A percentile compares a stretch with the other conserved stretches of the same genome.
Conservation (phyloP, 2,113 vertebrate genomes). For the Tupaia chinensis region DNA sequence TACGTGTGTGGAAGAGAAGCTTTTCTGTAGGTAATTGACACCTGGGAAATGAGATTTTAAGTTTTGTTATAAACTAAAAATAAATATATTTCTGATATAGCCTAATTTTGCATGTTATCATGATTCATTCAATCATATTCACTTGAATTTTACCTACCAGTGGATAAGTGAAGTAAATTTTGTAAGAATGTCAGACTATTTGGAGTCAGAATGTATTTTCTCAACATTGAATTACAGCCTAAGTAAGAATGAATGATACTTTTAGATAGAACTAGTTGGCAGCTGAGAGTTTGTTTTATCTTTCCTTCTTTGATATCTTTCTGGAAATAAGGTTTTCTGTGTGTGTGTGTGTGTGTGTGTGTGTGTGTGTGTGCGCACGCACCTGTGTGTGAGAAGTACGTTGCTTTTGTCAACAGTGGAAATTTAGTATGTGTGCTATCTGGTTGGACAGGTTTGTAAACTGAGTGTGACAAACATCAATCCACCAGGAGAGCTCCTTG, state of each 20-base stretch:
- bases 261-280: slow-evolving; percentile 29
- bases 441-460: slow-evolving; percentile 32
- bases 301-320: not conserved
- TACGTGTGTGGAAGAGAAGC: not conserved
- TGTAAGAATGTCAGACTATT: not conserved
- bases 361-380: not conserved
- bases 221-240: not conserved
- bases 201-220: slow-evolving; percentile 32
- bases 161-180: not conserved
- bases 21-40: not conserved
- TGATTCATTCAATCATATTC: not conserved
- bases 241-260: not conserved
- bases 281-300: not conserved
- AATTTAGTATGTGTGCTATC: slow-evolving; percentile 1
- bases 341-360: not conserved
- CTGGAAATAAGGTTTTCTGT: slow-evolving; percentile 12
- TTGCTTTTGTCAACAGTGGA: not conserved
- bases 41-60: not conserved
- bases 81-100: not conserved
- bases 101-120: not conserved
- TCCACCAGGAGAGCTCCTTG: not conserved
- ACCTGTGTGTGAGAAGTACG: not conserved
- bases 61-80: not conserved
- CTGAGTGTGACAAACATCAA: not conserved
- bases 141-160: not conserved